phyloP scores from a whole-genome alignment of 2,113 vertebrate species.

The Macrotis lagotis region DNA sequence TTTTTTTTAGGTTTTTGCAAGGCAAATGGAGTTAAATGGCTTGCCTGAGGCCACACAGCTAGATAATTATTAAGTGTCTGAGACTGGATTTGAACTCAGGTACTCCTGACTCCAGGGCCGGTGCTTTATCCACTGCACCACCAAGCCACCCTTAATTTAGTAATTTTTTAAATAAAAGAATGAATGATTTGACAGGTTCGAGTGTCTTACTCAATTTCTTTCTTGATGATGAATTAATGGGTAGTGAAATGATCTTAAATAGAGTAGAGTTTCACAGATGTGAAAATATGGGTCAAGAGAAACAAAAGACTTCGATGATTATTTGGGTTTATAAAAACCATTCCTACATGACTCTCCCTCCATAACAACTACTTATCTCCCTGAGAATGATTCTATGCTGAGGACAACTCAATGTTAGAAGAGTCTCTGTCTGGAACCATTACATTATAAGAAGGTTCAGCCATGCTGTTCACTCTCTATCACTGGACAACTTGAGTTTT shows the following conservation, averaged over 20 bases:
- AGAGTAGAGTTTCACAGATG: too few species aligned
- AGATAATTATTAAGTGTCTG: too few species aligned
- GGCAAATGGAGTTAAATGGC: too few species aligned
- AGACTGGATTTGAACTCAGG: too few species aligned
- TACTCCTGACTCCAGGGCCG: too few species aligned
- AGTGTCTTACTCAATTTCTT: constrained; percentile 17
- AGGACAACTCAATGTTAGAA: not conserved
- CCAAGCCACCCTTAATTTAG: too few species aligned
- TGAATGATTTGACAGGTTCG: not conserved
- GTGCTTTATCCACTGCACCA: too few species aligned
- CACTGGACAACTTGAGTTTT: not conserved
- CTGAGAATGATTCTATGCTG: not conserved
- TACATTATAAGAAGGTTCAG: not conserved
- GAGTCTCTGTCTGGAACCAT: not conserved
- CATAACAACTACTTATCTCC: not conserved
- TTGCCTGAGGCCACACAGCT: too few species aligned
- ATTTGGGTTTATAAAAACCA: not conserved
- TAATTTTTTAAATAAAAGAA: not conserved
- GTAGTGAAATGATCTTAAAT: not conserved
- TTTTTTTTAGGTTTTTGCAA: too few species aligned
- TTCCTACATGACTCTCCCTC: not conserved
- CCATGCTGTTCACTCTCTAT: not conserved
- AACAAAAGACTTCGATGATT: not conserved
- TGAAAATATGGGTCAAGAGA: not conserved
- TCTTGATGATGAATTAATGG: constrained; percentile 6